These are phyloP conservation scores for Porites lutea DNA, from an alignment of 64 coral and sea anemone genomes.

Conservation along the genomic window DNA sequence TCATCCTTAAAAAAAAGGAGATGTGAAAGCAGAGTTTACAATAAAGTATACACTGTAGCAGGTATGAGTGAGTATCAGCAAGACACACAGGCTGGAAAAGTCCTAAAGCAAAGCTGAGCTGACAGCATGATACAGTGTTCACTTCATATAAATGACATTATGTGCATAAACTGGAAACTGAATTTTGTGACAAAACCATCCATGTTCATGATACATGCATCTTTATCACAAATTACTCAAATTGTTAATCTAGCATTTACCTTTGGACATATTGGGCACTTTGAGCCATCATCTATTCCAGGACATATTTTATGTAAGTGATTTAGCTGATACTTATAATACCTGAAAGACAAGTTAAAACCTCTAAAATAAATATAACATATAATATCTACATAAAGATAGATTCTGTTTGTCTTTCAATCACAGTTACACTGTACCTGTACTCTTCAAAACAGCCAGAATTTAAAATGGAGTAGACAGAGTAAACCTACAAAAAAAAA, in stretches of 20 bases:
- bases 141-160: no score
- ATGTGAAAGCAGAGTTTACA: no score
- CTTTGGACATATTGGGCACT: slow-evolving; percentile 53
- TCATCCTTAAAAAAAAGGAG: no score
- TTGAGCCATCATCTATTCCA: slow-evolving; percentile 30
- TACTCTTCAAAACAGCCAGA: slow-evolving; percentile 68
- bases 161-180: no score
- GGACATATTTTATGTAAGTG: background rate
- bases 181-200: no score
- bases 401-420: background rate
- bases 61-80: no score
- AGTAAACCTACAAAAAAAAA: slow-evolving; percentile 5
- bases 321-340: slow-evolving; percentile 1
- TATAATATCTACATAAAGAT: background rate
- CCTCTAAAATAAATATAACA: background rate
- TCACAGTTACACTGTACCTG: slow-evolving; percentile 21
- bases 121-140: no score
- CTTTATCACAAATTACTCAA: background rate
- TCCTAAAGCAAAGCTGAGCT: no score
- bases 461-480: slow-evolving; percentile 37
- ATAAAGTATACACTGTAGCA: no score
- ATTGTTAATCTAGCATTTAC: slow-evolving; percentile 23
- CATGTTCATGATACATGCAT: no score
- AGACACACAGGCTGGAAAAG: no score
- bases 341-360: slow-evolving; percentile 39